A percentile compares a stretch with the other conserved stretches of the same genome.
Evolutionary conservation across 2,797 vertebrate species (phyloP).

Genomic region (Heterohyrax brucei): DNA sequence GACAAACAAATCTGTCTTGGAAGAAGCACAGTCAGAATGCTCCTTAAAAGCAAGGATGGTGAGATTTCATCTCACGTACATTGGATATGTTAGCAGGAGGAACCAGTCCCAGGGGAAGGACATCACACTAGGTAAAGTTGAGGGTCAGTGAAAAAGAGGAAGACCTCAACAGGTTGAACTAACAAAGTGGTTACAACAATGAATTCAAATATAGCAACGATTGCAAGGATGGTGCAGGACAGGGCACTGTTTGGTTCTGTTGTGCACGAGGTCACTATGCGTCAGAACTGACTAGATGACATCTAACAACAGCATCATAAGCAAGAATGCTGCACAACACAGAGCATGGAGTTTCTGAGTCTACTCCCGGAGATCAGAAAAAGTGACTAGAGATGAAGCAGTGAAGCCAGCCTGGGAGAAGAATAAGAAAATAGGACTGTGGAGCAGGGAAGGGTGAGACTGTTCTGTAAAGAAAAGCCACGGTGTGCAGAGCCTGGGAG

Average conservation of each 20-base stretch:
- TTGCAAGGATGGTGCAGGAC: not conserved
- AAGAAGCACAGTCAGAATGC: not conserved
- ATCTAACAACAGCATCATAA: not conserved
- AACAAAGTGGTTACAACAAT: not conserved
- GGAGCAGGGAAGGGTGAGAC: no score
- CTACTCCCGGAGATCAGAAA: not conserved
- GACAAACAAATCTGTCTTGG: no score
- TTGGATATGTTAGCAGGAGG: not conserved
- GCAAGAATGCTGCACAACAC: not conserved
- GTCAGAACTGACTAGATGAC: not conserved
- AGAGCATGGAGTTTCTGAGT: not conserved
- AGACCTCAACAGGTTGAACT: not conserved
- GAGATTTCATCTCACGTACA: not conserved
- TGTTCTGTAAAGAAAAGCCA: rapidly evolving
- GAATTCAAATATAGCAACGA: not conserved
- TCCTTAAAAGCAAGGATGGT: not conserved
- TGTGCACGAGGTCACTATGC: not conserved
- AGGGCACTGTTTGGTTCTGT: not conserved
- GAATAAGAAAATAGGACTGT: not conserved
- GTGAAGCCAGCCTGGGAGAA: not conserved
- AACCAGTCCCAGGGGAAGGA: not conserved
- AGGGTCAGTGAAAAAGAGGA: not conserved
- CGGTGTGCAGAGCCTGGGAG: not conserved
- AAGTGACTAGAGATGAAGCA: no score
- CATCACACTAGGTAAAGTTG: not conserved